Evolutionary conservation across 2,888 invertebrate genomes (phyloP), one percentile per base, ranked within the genome.

Genomic region (Oscheius myriophilus): DNA sequence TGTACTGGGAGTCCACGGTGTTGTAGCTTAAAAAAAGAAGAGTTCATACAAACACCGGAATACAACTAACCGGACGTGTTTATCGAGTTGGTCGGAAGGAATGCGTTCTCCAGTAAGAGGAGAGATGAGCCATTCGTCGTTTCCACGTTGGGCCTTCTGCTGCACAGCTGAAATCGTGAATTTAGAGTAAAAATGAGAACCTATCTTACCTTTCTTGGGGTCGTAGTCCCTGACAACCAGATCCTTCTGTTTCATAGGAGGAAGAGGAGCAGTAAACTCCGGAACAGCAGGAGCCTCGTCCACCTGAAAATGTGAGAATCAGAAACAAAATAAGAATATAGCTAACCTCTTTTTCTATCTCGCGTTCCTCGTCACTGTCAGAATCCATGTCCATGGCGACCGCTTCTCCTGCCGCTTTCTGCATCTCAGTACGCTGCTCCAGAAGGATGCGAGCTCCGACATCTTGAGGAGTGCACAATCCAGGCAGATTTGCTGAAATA

Each of bases 71-170:
- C 96, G 92, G 91, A 99, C 94, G 88, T 99, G 98, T 84, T 98
- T 96, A 70, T 95, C 95, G 70, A 98, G 93, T 88, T 98, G 96
- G 86, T 93, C 93, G 0, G 96, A 96, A 0, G 95, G 95, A 83
- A 99, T 96, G 87, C 93, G 92, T 88, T 98, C 97, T 46, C 96
- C 96, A 0, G 97, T 99, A 86, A 99, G 94, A 0, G 97, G 98
- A 0, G 97, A 98, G 75, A 98, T 94, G 64, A 97, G 91, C 90
- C 92, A 97, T 86, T 95, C 80, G 42, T 84, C 75, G 43, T 23
- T 65, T 18, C 52, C 65, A 41, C 53, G 53, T 59, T 54, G 68
- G 53, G 46, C 43, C 64, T 43, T 67, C 57, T 21, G 52, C 57
- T 23, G 69, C 11, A 25, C 41, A 6, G 70, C 70, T 70, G 45